Conservation (phyloP, 2,888 invertebrate species). For the Toxonevra muliebris region DNA sequence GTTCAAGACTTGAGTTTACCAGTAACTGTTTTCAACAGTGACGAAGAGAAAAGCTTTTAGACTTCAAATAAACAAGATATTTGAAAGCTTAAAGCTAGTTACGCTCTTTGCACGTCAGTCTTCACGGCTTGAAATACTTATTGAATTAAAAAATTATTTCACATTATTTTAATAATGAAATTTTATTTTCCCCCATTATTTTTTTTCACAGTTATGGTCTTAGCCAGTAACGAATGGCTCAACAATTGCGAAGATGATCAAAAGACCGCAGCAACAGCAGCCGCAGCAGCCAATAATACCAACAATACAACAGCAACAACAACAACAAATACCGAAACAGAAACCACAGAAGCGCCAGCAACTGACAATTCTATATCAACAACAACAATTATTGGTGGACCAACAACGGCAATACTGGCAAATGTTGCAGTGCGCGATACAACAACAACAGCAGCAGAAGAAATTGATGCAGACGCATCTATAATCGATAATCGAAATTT, state of each 20-base stretch:
- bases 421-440: conserved; percentile 13
- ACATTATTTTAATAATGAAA: conserved; percentile 12
- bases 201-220: conserved; percentile 58
- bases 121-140: neutral
- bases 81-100: too few species aligned
- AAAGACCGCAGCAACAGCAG: conserved; percentile 42
- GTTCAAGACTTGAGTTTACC: too few species aligned
- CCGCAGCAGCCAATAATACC: conserved; percentile 38
- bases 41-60: too few species aligned
- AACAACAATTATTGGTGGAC: neutral
- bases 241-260: conserved; percentile 52
- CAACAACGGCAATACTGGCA: conserved; percentile 8
- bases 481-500: conserved; percentile 4
- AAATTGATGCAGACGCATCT: conserved; percentile 21
- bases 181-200: neutral
- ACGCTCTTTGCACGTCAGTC: neutral
- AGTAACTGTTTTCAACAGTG: too few species aligned
- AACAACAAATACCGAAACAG: conserved; percentile 21
- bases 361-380: conserved; percentile 27
- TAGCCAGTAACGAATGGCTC: conserved; percentile 62
- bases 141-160: neutral
- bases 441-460: conserved; percentile 25
- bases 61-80: too few species aligned
- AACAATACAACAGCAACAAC: conserved; percentile 30
- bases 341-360: conserved; percentile 25